Conservation (phyloP, 2,113 vertebrate species). For the Origma solitaria region DNA sequence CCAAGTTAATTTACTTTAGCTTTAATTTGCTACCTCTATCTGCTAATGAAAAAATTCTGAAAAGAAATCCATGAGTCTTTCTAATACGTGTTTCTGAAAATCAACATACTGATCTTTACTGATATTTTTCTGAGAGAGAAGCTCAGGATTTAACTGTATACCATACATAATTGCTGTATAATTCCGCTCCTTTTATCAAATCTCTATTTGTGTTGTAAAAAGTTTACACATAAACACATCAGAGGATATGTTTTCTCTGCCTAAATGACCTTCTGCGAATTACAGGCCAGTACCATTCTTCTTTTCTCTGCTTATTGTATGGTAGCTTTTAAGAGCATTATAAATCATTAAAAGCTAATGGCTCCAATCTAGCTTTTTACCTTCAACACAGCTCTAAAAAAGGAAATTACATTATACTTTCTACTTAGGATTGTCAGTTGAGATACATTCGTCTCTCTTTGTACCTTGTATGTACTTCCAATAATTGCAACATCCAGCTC, state of each 20-base stretch:
- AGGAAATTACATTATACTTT: slow-evolving; percentile 6
- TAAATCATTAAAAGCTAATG: slow-evolving; percentile 47
- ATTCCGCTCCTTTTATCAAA: neutral
- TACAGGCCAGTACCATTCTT: neutral
- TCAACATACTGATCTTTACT: neutral
- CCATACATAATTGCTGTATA: neutral
- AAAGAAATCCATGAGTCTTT: neutral
- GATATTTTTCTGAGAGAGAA: neutral
- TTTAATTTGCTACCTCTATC: neutral
- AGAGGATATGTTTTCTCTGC: neutral
- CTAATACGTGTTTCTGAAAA: neutral
- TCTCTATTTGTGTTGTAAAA: neutral
- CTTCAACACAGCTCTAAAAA: neutral
- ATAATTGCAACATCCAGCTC: neutral
- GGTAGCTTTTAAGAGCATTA: slow-evolving; percentile 25
- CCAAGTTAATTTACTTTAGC: neutral
- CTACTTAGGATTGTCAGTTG: neutral
- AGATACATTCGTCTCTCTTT: neutral
- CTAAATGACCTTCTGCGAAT: slow-evolving; percentile 1
- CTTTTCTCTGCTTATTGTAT: neutral
- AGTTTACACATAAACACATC: neutral
- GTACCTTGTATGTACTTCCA: neutral
- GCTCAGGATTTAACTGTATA: neutral
- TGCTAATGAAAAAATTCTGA: neutral
- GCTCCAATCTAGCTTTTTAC: slow-evolving; percentile 9